These are phyloP conservation scores for Ricordea florida DNA, from an alignment of 92 coral and sea anemone genomes.

Conservation along the genomic window DNA sequence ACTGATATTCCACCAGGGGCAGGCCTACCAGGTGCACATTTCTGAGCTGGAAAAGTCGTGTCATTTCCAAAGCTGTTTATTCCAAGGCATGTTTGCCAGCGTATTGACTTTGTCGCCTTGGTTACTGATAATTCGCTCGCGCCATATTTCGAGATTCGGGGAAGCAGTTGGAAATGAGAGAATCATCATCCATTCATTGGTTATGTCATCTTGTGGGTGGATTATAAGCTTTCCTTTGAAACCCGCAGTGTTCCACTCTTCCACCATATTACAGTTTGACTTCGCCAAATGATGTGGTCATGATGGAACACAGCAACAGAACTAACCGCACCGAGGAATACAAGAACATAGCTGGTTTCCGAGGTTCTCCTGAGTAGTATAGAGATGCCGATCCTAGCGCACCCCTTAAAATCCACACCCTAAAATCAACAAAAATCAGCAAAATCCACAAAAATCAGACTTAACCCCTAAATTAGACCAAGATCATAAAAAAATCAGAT, in stretches of 20 bases:
- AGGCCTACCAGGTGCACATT: not conserved
- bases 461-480: no score
- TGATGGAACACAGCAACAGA: no score
- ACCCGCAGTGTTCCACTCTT: not conserved
- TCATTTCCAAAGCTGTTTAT: not conserved
- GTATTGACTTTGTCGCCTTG: constrained; percentile 21
- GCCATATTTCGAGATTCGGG: constrained; percentile 29
- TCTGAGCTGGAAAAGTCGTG: not conserved
- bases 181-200: constrained; percentile 38
- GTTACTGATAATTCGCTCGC: not conserved
- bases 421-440: no score
- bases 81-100: constrained; percentile 44
- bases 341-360: no score
- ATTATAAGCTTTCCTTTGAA: constrained; percentile 4
- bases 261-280: no score
- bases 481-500: no score
- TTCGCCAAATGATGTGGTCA: no score
- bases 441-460: no score
- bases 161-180: constrained; percentile 27
- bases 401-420: no score
- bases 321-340: no score
- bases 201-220: constrained; percentile 14
- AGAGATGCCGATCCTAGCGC: no score
- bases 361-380: no score
- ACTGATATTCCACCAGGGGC: constrained; percentile 1